Percentiles rank a stretch among this genome's conserved stretches.
Conservation (phyloP, 2,797 vertebrate species). For the Poeciliopsis presidionis region DNA sequence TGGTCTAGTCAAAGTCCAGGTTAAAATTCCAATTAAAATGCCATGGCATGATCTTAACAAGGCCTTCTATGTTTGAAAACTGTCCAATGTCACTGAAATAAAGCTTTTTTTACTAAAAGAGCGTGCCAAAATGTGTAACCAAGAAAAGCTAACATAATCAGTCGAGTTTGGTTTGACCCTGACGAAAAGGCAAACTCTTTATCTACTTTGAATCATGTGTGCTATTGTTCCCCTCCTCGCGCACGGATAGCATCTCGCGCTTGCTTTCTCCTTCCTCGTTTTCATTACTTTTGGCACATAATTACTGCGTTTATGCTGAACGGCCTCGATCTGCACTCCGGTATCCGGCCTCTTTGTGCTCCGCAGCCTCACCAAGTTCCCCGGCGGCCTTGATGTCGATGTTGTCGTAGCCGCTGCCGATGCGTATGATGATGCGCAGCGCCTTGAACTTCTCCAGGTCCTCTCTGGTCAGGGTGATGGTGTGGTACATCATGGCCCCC, state of each 20-base stretch:
- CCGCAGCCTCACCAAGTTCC: slow-evolving; percentile 87
- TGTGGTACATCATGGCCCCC: slow-evolving; percentile 99
- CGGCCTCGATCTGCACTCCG: slow-evolving; percentile 9
- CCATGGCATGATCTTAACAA: background rate
- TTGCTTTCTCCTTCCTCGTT: background rate
- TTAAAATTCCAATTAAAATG: background rate
- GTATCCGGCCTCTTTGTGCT: slow-evolving; percentile 13
- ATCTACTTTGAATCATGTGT: slow-evolving; percentile 37
- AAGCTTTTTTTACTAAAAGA: background rate
- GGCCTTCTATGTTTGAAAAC: background rate
- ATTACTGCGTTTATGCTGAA: slow-evolving; percentile 19
- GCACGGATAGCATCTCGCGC: slow-evolving; percentile 25
- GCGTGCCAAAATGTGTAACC: background rate
- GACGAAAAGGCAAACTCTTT: slow-evolving; percentile 24
- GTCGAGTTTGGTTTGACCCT: slow-evolving; percentile 52
- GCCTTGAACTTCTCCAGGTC: slow-evolving; percentile 99
- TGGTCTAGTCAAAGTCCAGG: background rate
- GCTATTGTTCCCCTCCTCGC: background rate
- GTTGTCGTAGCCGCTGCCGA: slow-evolving; percentile 98
- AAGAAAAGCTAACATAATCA: slow-evolving; percentile 21
- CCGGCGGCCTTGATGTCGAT: slow-evolving; percentile 97
- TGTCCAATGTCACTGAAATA: background rate
- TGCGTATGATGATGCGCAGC: slow-evolving; percentile 93
- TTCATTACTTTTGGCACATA: slow-evolving; percentile 26
- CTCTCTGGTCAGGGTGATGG: slow-evolving; percentile 96